These are phyloP conservation scores for Ceratina calcarata DNA, from an alignment of 1,140 invertebrate species.

Conservation along the genomic window DNA sequence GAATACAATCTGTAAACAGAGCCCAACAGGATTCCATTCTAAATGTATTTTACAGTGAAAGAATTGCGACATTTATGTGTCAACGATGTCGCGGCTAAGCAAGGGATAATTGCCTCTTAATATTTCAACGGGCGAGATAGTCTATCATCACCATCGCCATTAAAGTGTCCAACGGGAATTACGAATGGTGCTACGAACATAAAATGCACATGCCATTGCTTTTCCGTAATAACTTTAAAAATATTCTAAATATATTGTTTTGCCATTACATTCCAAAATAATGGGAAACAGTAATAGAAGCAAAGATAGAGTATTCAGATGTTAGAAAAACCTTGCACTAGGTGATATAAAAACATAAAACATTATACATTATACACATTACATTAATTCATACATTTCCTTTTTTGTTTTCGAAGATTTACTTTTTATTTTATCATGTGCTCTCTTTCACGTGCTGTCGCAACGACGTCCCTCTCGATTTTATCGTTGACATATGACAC, in stretches of 20 bases:
- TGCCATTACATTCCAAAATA: too few relatives aligned
- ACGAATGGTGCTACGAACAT: conserved; percentile 17
- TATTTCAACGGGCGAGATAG: conserved; percentile 31
- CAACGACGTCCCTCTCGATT: too few relatives aligned
- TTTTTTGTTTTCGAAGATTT: too few relatives aligned
- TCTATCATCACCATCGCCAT: not conserved
- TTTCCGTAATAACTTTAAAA: not conserved
- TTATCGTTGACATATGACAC: too few relatives aligned
- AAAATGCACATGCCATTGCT: not conserved
- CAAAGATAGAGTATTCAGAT: too few relatives aligned
- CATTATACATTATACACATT: too few relatives aligned
- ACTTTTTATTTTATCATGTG: too few relatives aligned
- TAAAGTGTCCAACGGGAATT: not conserved
- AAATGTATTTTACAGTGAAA: conserved; percentile 16
- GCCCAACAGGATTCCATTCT: conserved; percentile 13
- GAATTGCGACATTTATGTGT: conserved; percentile 39
- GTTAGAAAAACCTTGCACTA: too few relatives aligned
- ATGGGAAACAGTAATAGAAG: too few relatives aligned
- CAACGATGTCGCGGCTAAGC: conserved; percentile 15
- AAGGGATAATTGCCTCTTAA: conserved; percentile 43
- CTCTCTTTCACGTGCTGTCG: too few relatives aligned
- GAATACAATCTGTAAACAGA: conserved; percentile 16
- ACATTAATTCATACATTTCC: too few relatives aligned
- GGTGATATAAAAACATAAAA: too few relatives aligned
- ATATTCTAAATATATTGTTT: not conserved